Percentiles rank a stretch among this genome's conserved stretches.
These are phyloP conservation scores for Gymnothorax javanicus DNA, from an alignment of 2,797 vertebrate genomes.

Conservation along the genomic window DNA sequence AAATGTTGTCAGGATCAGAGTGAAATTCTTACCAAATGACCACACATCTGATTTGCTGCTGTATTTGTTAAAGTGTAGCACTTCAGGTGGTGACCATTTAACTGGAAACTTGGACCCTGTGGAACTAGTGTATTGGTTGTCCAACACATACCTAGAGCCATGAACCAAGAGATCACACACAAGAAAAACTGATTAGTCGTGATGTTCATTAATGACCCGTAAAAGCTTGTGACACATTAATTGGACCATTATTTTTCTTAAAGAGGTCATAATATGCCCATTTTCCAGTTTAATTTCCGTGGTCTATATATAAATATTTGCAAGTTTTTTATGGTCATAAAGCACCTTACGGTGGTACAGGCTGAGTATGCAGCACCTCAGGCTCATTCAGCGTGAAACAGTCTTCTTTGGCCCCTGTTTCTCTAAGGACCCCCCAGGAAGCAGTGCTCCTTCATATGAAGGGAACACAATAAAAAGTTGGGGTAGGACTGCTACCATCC, in stretches of 20 bases:
- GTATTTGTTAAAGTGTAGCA: constrained; percentile 85
- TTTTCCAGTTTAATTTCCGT: no score
- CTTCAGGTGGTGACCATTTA: constrained; percentile 91
- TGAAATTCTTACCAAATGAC: constrained; percentile 82
- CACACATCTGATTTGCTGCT: constrained; percentile 90
- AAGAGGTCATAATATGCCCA: neutral
- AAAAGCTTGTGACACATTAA: neutral
- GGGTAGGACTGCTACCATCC: no score
- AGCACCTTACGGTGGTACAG: no score
- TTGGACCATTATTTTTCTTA: neutral
- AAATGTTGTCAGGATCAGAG: neutral
- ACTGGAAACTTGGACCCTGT: constrained; percentile 83
- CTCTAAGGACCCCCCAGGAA: no score
- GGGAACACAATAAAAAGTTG: no score
- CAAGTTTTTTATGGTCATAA: no score
- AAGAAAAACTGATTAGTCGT: neutral
- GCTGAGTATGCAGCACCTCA: no score
- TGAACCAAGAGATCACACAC: neutral
- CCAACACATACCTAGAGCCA: constrained; percentile 76
- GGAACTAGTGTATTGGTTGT: constrained; percentile 87
- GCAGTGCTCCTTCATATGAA: no score
- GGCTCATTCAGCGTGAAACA: no score
- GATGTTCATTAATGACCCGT: neutral
- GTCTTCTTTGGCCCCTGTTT: no score
- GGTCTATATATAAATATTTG: no score